phyloP scores from a whole-genome alignment of 2,888 invertebrate genomes.

The Drosophila sordidula region DNA sequence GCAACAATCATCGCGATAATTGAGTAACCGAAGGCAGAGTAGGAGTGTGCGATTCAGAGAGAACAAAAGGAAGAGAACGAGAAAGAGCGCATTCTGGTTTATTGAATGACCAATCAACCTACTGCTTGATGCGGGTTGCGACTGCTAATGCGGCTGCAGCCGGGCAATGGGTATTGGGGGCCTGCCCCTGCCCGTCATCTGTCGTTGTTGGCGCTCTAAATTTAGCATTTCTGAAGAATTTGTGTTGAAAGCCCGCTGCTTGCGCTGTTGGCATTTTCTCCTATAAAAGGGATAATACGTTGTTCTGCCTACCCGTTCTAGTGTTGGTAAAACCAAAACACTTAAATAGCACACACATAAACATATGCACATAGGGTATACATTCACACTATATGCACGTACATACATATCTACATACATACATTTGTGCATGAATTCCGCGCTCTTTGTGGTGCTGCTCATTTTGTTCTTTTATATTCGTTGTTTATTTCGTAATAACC shows the following conservation, averaged over 20 bases:
- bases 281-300: constrained; percentile 75
- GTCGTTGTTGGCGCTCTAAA: constrained; percentile 67
- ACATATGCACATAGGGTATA: constrained; percentile 1
- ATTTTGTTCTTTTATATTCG: constrained; percentile 59
- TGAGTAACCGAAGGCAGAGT: constrained; percentile 45
- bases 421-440: constrained; percentile 20
- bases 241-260: constrained; percentile 43
- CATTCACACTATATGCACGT: neutral
- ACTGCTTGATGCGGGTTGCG: constrained; percentile 60
- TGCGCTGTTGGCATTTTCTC: constrained; percentile 67
- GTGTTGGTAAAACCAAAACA: constrained; percentile 21
- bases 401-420: neutral
- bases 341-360: constrained; percentile 11
- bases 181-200: constrained; percentile 34
- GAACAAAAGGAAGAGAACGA: constrained; percentile 12
- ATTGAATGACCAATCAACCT: constrained; percentile 81
- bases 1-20: constrained; percentile 71
- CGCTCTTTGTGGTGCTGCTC: constrained; percentile 38
- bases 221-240: constrained; percentile 77
- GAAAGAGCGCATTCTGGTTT: constrained; percentile 53
- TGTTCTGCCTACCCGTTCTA: constrained; percentile 39
- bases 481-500: constrained; percentile 77
- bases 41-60: constrained; percentile 11
- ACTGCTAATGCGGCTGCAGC: constrained; percentile 37
- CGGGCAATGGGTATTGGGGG: constrained; percentile 25